Conservation (phyloP, 2,113 vertebrate species). For the Burhinus oedicnemus region DNA sequence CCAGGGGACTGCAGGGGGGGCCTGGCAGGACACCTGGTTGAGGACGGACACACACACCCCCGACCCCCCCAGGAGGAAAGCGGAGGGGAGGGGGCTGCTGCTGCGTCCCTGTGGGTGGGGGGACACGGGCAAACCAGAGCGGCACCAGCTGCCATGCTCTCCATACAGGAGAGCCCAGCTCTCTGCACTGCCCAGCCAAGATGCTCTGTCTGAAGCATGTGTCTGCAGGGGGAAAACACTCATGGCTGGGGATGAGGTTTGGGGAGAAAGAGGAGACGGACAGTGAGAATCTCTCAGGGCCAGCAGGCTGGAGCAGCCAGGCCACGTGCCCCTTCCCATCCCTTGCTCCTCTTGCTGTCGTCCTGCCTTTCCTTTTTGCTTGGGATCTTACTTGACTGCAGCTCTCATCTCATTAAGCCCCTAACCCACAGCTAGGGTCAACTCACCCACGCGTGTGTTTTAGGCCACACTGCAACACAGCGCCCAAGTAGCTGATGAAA, state of each 20-base stretch:
- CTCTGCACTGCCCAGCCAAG: not conserved
- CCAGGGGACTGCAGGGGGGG: too few relatives aligned
- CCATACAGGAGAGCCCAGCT: not conserved
- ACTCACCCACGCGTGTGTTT: fast-evolving
- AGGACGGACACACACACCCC: not conserved
- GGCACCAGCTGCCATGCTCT: not conserved
- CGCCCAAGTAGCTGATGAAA: not conserved
- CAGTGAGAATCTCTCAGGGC: not conserved
- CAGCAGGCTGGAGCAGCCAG: not conserved
- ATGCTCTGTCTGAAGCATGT: fast-evolving
- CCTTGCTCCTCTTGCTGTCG: not conserved
- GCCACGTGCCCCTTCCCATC: not conserved
- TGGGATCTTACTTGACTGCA: not conserved
- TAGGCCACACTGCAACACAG: not conserved
- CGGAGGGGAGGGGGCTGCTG: not conserved
- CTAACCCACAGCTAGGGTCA: not conserved
- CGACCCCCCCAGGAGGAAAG: not conserved
- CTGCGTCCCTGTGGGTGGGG: fast-evolving
- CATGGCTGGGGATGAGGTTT: not conserved
- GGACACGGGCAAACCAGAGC: fast-evolving
- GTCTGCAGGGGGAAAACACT: not conserved
- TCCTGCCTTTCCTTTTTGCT: not conserved
- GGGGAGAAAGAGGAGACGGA: not conserved
- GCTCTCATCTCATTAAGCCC: not conserved
- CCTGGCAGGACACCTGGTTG: not conserved